These are phyloP conservation scores for Phyllotis vaccarum DNA, from an alignment of 2,797 vertebrate species.

Conservation along the genomic window DNA sequence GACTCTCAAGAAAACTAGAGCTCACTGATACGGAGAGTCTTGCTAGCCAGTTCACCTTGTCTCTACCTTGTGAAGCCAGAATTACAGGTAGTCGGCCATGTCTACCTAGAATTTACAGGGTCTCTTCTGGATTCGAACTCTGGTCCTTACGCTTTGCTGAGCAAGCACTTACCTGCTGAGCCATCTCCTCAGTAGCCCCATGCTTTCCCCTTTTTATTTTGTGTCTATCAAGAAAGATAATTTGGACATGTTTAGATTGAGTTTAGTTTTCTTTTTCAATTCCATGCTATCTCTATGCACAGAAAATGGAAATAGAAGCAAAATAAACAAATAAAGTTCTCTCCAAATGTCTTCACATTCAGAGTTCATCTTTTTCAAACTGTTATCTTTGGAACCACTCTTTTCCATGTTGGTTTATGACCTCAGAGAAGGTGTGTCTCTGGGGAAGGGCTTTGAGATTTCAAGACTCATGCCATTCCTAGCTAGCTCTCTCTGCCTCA, in stretches of 20 bases:
- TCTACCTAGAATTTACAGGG: background rate
- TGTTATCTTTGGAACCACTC: rapidly evolving
- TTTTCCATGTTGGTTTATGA: rapidly evolving
- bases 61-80: background rate
- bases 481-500: background rate
- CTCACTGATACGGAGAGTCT: background rate
- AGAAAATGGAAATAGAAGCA: background rate
- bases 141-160: background rate
- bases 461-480: background rate
- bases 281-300: background rate
- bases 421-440: rapidly evolving
- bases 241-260: background rate
- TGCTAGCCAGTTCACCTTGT: background rate
- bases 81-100: background rate
- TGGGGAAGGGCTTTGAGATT: background rate
- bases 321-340: background rate
- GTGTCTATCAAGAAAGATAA: background rate
- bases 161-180: background rate
- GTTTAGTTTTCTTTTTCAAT: background rate
- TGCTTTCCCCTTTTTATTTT: background rate
- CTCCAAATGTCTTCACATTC: background rate
- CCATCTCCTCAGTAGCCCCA: background rate
- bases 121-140: background rate
- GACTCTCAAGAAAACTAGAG: background rate
- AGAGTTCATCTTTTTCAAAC: background rate